A percentile compares a stretch with the other conserved stretches of the same genome.
phyloP scores from a whole-genome alignment of 2,888 invertebrate species.

The Fragum sueziense region DNA sequence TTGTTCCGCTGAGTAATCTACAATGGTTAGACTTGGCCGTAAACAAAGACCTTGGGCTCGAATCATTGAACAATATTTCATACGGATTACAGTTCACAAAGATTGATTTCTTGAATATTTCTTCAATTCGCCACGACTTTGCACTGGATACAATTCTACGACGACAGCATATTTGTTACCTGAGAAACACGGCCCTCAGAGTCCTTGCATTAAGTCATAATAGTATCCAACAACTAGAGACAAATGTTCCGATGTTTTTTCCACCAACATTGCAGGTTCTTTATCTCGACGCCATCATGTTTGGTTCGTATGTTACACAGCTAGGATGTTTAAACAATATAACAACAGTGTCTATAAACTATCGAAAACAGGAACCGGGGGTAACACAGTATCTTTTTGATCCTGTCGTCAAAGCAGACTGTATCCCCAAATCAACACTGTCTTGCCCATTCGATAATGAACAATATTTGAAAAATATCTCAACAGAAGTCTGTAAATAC shows the following conservation, averaged over 20 bases:
- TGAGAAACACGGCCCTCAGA: constrained; percentile 42
- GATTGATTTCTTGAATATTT: constrained; percentile 36
- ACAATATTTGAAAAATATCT: neutral
- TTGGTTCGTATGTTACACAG: constrained; percentile 40
- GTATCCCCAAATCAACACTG: neutral
- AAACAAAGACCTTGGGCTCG: constrained; percentile 39
- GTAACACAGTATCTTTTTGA: constrained; percentile 3
- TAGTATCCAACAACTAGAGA: constrained; percentile 30
- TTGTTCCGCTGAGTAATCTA: neutral
- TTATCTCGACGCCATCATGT: constrained; percentile 36
- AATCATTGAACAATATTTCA: constrained; percentile 30
- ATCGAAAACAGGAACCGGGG: neutral
- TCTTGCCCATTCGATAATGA: constrained; percentile 26
- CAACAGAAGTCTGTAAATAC: neutral
- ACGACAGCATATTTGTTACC: constrained; percentile 41
- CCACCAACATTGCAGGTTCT: constrained; percentile 28
- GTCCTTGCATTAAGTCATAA: constrained; percentile 36
- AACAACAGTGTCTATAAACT: neutral
- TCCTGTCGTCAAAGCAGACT: neutral
- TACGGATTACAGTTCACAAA: constrained; percentile 46
- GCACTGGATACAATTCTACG: constrained; percentile 30
- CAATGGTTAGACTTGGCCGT: constrained; percentile 38
- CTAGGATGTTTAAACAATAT: constrained; percentile 16
- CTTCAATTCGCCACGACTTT: constrained; percentile 37
- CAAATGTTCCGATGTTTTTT: constrained; percentile 10